Base-by-base conservation (phyloP, 2,888 invertebrate species). In the Agrenia bidenticulata region DNA sequence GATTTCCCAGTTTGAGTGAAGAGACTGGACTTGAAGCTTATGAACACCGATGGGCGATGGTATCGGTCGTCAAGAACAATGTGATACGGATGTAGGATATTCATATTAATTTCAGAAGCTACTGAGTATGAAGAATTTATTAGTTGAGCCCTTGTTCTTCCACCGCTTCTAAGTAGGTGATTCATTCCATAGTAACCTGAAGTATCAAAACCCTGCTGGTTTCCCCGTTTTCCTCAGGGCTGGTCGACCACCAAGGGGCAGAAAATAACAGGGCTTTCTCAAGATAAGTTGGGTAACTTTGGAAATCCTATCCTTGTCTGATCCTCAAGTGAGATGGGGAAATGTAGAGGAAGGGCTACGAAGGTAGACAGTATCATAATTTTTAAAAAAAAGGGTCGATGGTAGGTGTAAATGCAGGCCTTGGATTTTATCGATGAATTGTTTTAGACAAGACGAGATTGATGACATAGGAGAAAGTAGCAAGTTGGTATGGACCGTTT, bases 61-160 rank as follows among this genome's bases (percentile, higher is more conserved):
- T 45, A 45, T 45, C 45, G 45, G 15, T 5, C 5, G 15, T 17
- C 45, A 15, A n/a, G 45, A 45, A 19, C 45, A 45, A 17, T 45
- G 15, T 45, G 45, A 45, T 45, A 45, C 45, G 45, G 45, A 45
- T 45, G 45, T 45, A n/a, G 45, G n/a, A 45, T 45, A 45, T 45
- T 45, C 15, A 45, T 45, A 45, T 45, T 45, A 9, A 45, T 45
- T 45, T 45, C 45, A 45, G 45, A 17, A 45, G 45, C 45, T 45
- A 45, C 45, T 15, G n/a, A 4, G 45, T 17, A 45, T 45, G 45
- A 32, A 32, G 32, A 45, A 45, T 45, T 45, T 45, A 45, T 45
- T 45, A 19, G 45, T 4, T 11, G 19, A n/a, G 4, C 4, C 32
- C 32, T 7, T 32, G 32, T 4, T 32, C 32, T 32, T 32, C 32